Percentiles rank a stretch among this genome's conserved stretches.
These are phyloP conservation scores for Siniperca scherzeri DNA, from an alignment of 2,797 vertebrate genomes.

Conservation along the genomic window DNA sequence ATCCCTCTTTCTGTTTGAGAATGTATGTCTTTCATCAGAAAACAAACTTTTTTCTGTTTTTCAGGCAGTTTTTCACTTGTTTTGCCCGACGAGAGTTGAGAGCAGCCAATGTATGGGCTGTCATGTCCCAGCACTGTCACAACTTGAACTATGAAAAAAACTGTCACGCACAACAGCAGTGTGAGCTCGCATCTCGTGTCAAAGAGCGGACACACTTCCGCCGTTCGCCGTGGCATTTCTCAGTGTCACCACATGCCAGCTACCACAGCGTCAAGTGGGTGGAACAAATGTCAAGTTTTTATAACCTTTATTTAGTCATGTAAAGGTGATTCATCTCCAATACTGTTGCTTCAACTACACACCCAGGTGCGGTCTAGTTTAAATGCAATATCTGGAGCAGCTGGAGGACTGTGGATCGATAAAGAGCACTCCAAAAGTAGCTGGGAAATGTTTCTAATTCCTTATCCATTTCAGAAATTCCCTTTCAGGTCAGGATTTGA, in stretches of 20 bases:
- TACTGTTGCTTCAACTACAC: conserved; percentile 23
- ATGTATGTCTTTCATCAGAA: conserved; percentile 3
- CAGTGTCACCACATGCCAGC: conserved; percentile 57
- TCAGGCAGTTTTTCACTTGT: not conserved
- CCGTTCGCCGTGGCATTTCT: conserved; percentile 61
- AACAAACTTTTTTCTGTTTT: not conserved
- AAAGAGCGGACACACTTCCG: conserved; percentile 32
- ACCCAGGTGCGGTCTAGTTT: not conserved
- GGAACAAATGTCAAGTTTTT: conserved; percentile 68
- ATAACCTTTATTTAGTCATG: conserved; percentile 60
- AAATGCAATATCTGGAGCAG: conserved; percentile 5
- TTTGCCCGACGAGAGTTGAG: conserved; percentile 2
- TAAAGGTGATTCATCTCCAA: conserved; percentile 44
- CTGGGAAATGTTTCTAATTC: not conserved
- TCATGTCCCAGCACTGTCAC: conserved; percentile 23
- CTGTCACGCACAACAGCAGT: conserved; percentile 7
- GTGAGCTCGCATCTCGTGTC: conserved; percentile 54
- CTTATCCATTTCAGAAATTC: not conserved
- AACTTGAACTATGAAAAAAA: conserved; percentile 8
- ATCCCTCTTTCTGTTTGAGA: conserved; percentile 26
- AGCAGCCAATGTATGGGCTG: conserved; percentile 32
- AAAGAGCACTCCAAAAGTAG: not conserved
- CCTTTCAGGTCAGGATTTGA: not conserved
- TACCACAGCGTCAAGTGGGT: conserved; percentile 36
- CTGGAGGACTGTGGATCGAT: not conserved